phyloP scores from a whole-genome alignment of 2,888 invertebrate species.

The Papilio gigon region DNA sequence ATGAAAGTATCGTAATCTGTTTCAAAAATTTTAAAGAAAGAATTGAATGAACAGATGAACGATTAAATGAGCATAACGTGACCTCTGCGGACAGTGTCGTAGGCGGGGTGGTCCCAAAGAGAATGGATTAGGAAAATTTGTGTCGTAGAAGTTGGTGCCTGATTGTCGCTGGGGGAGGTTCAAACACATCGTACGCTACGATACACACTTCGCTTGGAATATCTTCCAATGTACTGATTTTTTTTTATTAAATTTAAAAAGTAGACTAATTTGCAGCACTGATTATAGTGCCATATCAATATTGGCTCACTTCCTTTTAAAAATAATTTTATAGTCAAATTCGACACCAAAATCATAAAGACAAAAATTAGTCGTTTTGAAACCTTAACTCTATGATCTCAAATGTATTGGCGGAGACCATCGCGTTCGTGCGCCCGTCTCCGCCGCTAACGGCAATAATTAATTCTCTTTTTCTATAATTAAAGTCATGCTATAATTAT shows the following conservation, averaged over 20 bases:
- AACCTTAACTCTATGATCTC: constrained; percentile 72
- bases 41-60: background rate
- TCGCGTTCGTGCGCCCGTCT: constrained; percentile 33
- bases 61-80: background rate
- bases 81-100: constrained; percentile 47
- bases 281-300: constrained; percentile 79
- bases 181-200: constrained; percentile 60
- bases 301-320: constrained; percentile 73
- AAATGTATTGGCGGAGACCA: constrained; percentile 63
- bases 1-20: no score
- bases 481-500: constrained; percentile 20
- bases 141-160: constrained; percentile 80
- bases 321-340: constrained; percentile 76
- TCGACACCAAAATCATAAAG: constrained; percentile 79
- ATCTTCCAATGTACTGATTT: constrained; percentile 80
- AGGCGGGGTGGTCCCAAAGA: constrained; percentile 63
- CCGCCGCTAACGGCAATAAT: constrained; percentile 27
- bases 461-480: constrained; percentile 6
- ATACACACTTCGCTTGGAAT: constrained; percentile 65
- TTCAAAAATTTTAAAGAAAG: no score
- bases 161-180: constrained; percentile 61
- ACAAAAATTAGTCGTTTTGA: constrained; percentile 61
- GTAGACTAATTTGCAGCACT: constrained; percentile 79
- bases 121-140: constrained; percentile 69
- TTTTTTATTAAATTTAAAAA: constrained; percentile 66